A percentile compares a stretch with the other conserved stretches of the same genome.
phyloP scores from a whole-genome alignment of 2,113 vertebrate genomes.

The Callospermophilus lateralis region DNA sequence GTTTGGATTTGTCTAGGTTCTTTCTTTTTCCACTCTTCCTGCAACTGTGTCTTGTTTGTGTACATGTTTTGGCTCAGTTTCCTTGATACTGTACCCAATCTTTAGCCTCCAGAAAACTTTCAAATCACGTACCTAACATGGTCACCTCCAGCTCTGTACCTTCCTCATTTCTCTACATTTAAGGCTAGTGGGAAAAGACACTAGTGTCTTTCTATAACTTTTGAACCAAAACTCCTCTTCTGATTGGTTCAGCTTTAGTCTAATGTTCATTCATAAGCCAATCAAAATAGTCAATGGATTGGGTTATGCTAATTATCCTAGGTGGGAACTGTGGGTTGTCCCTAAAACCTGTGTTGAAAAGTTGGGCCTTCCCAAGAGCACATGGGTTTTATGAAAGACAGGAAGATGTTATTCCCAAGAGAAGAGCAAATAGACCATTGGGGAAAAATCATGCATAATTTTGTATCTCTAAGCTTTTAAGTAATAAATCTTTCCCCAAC shows the following conservation, averaged over 20 bases:
- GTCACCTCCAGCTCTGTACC: not conserved
- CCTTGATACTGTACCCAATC: not conserved
- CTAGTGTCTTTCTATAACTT: not conserved
- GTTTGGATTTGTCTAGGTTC: not conserved
- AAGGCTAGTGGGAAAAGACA: not conserved
- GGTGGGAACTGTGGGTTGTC: not conserved
- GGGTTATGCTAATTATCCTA: not conserved
- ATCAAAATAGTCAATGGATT: not conserved
- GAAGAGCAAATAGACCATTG: not conserved
- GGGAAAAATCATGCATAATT: constrained; percentile 15
- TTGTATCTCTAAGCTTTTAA: constrained; percentile 43
- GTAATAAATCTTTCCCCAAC: not conserved
- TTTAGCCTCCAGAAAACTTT: not conserved
- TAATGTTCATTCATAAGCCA: not conserved
- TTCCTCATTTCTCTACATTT: not conserved
- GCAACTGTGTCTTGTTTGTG: not conserved
- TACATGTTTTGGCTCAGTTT: not conserved
- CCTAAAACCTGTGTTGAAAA: not conserved
- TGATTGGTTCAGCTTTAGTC: not conserved
- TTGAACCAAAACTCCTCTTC: not conserved
- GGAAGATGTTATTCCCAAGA: not conserved
- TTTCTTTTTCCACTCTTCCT: not conserved
- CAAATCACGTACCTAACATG: not conserved
- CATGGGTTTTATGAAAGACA: not conserved
- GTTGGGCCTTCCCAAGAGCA: not conserved